Evolutionary conservation across 2,888 invertebrate species (phyloP).

Genomic region (Achlya flavicornis): DNA sequence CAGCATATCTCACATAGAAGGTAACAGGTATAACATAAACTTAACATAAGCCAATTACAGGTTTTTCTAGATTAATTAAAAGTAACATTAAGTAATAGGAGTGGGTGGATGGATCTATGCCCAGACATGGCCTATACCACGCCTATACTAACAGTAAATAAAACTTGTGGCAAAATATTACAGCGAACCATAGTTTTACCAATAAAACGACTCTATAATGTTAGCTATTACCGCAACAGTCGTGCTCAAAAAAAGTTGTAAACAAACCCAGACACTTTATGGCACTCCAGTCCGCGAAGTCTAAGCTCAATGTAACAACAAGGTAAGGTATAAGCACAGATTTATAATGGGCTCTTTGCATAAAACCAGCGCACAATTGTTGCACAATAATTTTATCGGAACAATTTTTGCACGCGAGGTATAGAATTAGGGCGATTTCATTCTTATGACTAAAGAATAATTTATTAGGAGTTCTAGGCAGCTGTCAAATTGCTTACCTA

Average conservation of each 20-base stretch:
- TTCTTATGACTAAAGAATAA: not conserved
- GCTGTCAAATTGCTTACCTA: no score
- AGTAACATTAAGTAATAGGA: no score
- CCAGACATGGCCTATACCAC: no score
- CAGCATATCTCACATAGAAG: no score
- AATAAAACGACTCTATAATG: not conserved
- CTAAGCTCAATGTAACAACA: conserved; percentile 1
- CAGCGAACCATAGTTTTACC: no score
- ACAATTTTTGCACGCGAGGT: not conserved
- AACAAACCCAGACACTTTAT: not conserved
- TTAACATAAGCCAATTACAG: no score
- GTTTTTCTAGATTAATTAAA: no score
- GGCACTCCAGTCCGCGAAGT: not conserved
- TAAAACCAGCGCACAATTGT: not conserved
- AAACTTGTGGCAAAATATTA: no score
- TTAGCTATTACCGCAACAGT: no score
- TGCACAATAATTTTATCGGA: not conserved
- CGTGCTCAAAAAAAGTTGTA: not conserved
- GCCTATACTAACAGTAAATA: no score
- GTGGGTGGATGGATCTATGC: no score
- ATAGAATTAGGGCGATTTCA: not conserved
- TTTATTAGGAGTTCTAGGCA: not conserved
- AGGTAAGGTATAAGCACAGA: not conserved
- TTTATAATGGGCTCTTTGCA: conserved; percentile 1
- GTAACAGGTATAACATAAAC: no score